phyloP scores from a whole-genome alignment of 2,113 vertebrate species.

The Eulemur rufifrons region DNA sequence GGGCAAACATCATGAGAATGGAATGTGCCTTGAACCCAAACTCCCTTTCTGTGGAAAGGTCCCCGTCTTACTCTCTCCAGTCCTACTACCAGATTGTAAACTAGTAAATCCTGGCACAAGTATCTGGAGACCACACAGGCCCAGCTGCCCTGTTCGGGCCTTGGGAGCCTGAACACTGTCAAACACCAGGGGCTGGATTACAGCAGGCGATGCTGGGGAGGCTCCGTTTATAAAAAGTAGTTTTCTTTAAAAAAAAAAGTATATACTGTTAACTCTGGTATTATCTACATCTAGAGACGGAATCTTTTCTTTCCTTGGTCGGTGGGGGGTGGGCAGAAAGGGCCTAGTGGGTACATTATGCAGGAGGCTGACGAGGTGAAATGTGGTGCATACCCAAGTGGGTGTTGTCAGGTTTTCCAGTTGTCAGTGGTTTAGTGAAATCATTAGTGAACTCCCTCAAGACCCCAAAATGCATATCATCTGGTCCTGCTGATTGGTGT shows the following conservation, averaged over 20 bases:
- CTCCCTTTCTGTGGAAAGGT: not conserved
- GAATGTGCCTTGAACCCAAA: not conserved
- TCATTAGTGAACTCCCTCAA: constrained; percentile 65
- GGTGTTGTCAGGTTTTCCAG: constrained; percentile 43
- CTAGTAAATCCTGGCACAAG: constrained; percentile 29
- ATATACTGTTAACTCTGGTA: not conserved
- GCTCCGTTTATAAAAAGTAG: not conserved
- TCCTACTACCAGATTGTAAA: not conserved
- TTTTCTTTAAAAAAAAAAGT: not conserved
- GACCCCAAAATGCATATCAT: constrained; percentile 51
- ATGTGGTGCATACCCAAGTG: constrained; percentile 43
- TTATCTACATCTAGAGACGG: not conserved
- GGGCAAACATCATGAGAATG: not conserved
- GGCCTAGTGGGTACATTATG: not conserved
- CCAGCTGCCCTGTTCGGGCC: not conserved
- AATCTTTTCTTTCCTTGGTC: not conserved
- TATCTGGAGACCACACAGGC: not conserved
- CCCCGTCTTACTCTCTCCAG: not conserved
- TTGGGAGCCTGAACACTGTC: not conserved
- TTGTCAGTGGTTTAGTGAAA: constrained; percentile 59
- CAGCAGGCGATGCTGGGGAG: not conserved
- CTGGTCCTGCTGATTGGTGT: constrained; percentile 35
- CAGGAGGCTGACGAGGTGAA: constrained; percentile 65
- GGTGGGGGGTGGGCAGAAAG: not conserved
- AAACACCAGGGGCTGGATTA: not conserved